Conservation (phyloP, 2,113 vertebrate genomes). For the Dolichotis patagonum region DNA sequence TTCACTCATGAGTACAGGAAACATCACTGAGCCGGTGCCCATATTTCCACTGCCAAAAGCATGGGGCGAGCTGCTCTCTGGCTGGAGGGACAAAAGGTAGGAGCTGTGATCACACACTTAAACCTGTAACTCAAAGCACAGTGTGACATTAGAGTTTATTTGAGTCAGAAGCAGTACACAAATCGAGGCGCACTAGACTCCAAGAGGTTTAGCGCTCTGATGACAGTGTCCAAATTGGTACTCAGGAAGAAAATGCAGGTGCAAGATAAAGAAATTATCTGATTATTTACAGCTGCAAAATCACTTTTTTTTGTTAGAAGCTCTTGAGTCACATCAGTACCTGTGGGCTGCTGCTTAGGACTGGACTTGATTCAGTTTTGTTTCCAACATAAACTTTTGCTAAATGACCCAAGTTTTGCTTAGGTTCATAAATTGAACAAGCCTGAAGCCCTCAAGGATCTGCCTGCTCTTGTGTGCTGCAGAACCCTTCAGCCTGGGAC, state of each 20-base stretch:
- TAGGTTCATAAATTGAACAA: no score
- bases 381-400: not conserved
- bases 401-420: not conserved
- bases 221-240: not conserved
- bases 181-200: not conserved
- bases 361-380: no score
- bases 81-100: not conserved
- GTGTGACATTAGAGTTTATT: no score
- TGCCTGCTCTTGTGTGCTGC: fast-evolving
- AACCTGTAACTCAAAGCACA: no score
- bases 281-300: not conserved
- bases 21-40: not conserved
- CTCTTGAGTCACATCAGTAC: not conserved
- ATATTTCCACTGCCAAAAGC: not conserved
- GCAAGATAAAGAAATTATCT: not conserved
- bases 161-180: not conserved
- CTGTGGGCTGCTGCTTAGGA: not conserved
- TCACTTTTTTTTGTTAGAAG: not conserved
- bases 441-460: no score
- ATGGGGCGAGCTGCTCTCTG: fast-evolving
- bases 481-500: no score
- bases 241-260: not conserved
- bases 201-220: not conserved
- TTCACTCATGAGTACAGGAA: fast-evolving
- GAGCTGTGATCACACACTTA: not conserved